Evolutionary conservation across 2,888 invertebrate species (phyloP).

Genomic region (Nasonovia ribisnigri): DNA sequence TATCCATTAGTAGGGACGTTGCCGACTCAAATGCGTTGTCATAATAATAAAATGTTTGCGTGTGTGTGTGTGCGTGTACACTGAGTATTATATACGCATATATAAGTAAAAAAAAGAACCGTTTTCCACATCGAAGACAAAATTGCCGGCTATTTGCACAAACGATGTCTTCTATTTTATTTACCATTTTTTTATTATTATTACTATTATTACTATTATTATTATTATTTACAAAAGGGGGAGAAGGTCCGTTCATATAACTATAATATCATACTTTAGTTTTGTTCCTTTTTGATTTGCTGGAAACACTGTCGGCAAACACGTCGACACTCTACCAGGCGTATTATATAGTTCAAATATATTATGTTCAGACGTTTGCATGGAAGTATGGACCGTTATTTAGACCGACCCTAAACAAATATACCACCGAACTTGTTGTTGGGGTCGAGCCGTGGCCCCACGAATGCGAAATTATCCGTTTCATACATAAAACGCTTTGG

Average conservation of each 20-base stretch:
- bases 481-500: slow-evolving; percentile 39
- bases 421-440: slow-evolving; percentile 6
- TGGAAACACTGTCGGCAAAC: slow-evolving; percentile 59
- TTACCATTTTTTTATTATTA: slow-evolving; percentile 37
- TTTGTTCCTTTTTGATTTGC: slow-evolving; percentile 63
- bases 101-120: neutral
- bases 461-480: neutral
- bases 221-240: slow-evolving; percentile 53
- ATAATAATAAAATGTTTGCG: slow-evolving; percentile 48
- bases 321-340: slow-evolving; percentile 55
- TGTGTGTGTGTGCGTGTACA: neutral
- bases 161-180: slow-evolving; percentile 55
- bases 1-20: slow-evolving; percentile 56
- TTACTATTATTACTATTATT: slow-evolving; percentile 46
- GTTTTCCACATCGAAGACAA: slow-evolving; percentile 4
- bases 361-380: slow-evolving; percentile 57
- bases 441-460: neutral
- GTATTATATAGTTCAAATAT: slow-evolving; percentile 56
- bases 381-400: slow-evolving; percentile 58
- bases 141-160: slow-evolving; percentile 52
- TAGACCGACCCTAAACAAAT: slow-evolving; percentile 62
- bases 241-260: slow-evolving; percentile 6
- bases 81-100: neutral
- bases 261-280: slow-evolving; percentile 28
- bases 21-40: slow-evolving; percentile 34